Conservation (phyloP, 2,888 invertebrate genomes). For the Pseudanteris insignis region DNA sequence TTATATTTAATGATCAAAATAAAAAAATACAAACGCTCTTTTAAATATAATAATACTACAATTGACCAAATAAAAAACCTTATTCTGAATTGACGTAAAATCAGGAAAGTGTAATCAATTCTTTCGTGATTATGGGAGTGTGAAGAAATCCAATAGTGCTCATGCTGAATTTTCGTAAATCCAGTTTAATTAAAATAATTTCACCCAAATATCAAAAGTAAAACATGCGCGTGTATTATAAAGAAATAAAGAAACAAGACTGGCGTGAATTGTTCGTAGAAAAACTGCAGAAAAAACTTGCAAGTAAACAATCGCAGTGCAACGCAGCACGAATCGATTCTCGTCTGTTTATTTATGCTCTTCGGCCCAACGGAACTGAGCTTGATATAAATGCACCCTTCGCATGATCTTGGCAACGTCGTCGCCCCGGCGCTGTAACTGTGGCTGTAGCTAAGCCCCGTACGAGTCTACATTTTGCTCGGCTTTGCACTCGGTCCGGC, state of each 20-base stretch:
- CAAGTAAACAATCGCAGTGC: slow-evolving; percentile 34
- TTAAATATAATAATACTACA: no score
- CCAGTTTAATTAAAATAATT: no score
- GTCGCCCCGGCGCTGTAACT: background rate
- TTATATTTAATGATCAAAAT: no score
- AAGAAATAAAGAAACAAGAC: slow-evolving; percentile 4
- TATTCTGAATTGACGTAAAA: no score
- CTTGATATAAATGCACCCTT: slow-evolving; percentile 58
- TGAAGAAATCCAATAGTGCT: no score
- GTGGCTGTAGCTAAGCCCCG: slow-evolving; percentile 27
- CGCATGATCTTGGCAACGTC: slow-evolving; percentile 35
- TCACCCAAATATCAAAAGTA: no score
- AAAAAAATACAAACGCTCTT: no score
- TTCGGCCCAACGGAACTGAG: slow-evolving; percentile 9
- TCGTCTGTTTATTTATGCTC: slow-evolving; percentile 54
- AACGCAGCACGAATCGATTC: slow-evolving; percentile 49
- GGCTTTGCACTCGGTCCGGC: slow-evolving; percentile 5
- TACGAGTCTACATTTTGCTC: slow-evolving; percentile 33
- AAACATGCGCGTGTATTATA: no score
- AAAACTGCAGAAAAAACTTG: slow-evolving; percentile 11
- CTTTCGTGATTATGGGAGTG: no score
- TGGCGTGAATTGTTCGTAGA: slow-evolving; percentile 10
- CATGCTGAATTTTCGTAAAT: no score
- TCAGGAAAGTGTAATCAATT: no score
- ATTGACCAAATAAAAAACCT: no score